A percentile compares a stretch with the other conserved stretches of the same genome.
Evolutionary conservation across 2,113 vertebrate genomes (phyloP).

Genomic region (Clarias gariepinus): DNA sequence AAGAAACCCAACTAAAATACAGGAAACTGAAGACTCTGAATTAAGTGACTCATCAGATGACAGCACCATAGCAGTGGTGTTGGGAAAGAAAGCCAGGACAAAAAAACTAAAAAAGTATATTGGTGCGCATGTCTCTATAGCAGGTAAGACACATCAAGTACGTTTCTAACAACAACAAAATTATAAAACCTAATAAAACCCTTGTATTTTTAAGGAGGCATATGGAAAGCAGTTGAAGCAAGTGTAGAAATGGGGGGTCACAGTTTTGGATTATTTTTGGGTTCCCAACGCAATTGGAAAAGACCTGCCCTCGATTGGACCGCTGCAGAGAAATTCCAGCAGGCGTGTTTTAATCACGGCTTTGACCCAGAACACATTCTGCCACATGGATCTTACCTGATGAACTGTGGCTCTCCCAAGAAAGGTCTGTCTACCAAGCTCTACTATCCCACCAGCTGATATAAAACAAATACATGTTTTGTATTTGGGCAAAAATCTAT

Average conservation of each 20-base stretch:
- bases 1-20: conserved; percentile 33
- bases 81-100: conserved; percentile 25
- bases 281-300: conserved; percentile 76
- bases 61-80: conserved; percentile 30
- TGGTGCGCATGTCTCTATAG: conserved; percentile 72
- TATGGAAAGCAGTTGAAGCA: conserved; percentile 76
- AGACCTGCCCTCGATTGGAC: conserved; percentile 65
- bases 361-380: conserved; percentile 70
- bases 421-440: conserved; percentile 60
- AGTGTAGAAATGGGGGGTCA: conserved; percentile 66
- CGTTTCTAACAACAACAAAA: not conserved
- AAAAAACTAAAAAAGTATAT: conserved; percentile 67
- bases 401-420: conserved; percentile 80
- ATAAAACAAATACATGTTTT: not conserved
- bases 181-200: not conserved
- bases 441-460: not conserved
- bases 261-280: conserved; percentile 75
- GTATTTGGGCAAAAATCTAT: not conserved
- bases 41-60: conserved; percentile 23
- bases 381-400: conserved; percentile 79
- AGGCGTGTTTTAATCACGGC: conserved; percentile 59
- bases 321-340: conserved; percentile 69
- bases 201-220: conserved; percentile 66
- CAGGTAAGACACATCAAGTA: conserved; percentile 59
- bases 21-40: conserved; percentile 25